Evolutionary conservation across 2,797 vertebrate species (phyloP).

Genomic region (Salmo trutta): DNA sequence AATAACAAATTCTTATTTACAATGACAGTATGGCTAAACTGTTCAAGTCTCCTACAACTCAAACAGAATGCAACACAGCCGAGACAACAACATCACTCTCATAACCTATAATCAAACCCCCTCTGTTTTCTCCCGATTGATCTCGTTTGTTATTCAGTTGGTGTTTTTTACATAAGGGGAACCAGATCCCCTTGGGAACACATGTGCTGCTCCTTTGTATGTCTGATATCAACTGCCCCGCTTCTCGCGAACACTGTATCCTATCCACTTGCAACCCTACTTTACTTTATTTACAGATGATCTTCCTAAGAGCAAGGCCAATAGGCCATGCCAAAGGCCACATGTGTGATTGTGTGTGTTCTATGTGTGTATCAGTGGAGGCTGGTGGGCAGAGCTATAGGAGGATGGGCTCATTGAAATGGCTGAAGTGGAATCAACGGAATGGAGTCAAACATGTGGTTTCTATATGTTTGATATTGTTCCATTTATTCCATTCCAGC

Average conservation of each 20-base stretch:
- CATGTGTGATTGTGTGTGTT: constrained; percentile 1
- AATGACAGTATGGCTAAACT: neutral
- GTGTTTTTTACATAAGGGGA: constrained; percentile 14
- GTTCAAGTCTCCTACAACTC: neutral
- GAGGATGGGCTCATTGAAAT: no score
- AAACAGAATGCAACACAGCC: neutral
- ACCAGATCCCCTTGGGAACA: constrained; percentile 34
- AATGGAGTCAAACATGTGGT: no score
- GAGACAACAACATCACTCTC: neutral
- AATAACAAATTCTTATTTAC: neutral
- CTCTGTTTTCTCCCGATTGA: neutral
- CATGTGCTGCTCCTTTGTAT: constrained; percentile 6
- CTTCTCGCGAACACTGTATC: neutral
- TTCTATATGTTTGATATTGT: no score
- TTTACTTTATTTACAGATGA: neutral
- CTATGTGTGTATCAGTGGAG: neutral
- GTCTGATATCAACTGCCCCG: neutral
- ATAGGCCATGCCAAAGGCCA: neutral
- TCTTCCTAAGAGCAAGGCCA: neutral
- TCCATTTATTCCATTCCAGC: no score
- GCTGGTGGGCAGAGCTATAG: no score
- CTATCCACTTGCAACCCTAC: neutral
- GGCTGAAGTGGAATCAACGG: no score
- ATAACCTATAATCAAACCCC: constrained; percentile 17
- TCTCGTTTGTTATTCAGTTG: constrained; percentile 1